Base-by-base conservation (phyloP, 2,113 vertebrate genomes). In the Pholis gunnellus region DNA sequence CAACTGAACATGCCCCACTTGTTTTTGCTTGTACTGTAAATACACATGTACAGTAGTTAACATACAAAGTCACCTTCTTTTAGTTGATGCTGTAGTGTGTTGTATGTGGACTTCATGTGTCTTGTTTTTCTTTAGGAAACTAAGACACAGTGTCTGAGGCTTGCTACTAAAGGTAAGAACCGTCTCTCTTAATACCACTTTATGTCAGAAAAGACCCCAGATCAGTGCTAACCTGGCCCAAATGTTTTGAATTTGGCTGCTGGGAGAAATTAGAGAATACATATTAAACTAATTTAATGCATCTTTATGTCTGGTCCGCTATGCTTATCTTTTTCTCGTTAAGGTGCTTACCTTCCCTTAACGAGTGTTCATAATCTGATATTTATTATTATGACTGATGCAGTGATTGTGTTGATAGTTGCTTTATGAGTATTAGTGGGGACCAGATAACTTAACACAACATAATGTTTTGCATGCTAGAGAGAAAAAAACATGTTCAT, bases 101-200 rank as follows among this genome's bases (percentile, higher is more conserved):
- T 40, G 17, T 72, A 5, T 65, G 29, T 74, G 50, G 4, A 80
- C 15, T 15, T 63, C 3, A 22, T 75, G 6, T 56, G 44, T 65
- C 17, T 29, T 48, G 48, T 87, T 85, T 75, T 88, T 86, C 34
- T 76, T 48, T 93, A 99, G 98, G 98, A 99, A 96, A 99, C 97
- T 48, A 99, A 99, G 95, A 99, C 97, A 11, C 98, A 99, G 85
- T 99, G 98, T 96, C 95, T 99, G 88, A 96, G 97, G 93, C 96
- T 99, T 91, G 98, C 98, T 88, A 97, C 96, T 15, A 99, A 99
- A 99, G 97, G 98, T 99, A 97, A 97, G 97, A 91, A 71, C 29
- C 25, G 14, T 67, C 20, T 56, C 22, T 44, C 29, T 59, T 64
- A 3, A 50, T 17, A 14, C 15, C 20, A 68, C 8, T 27, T 40